Evolutionary conservation across 2,888 invertebrate species (phyloP).

Genomic region (Helicoverpa assulta): DNA sequence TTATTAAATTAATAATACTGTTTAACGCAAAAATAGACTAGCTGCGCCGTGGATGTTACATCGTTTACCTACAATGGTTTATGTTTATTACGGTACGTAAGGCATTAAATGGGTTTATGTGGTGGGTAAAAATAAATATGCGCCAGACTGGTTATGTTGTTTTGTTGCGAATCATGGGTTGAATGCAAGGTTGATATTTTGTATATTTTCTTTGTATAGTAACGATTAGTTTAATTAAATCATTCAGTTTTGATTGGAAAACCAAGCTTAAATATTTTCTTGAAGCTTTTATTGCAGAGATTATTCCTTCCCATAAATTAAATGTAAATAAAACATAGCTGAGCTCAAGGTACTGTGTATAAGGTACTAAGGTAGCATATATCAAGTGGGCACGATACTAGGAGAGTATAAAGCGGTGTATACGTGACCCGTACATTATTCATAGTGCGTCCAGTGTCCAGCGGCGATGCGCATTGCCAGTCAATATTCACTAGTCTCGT

Average conservation of each 20-base stretch:
- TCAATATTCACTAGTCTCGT: not conserved
- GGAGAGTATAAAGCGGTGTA: not conserved
- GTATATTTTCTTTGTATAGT: not conserved
- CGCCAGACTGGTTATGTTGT: slow-evolving; percentile 23
- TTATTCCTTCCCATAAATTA: not conserved
- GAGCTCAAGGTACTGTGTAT: not conserved
- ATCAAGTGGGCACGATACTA: not conserved
- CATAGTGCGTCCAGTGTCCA: not conserved
- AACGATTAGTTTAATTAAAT: too few relatives aligned
- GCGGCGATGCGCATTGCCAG: not conserved
- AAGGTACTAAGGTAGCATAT: not conserved
- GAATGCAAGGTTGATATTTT: not conserved
- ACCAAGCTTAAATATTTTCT: too few relatives aligned
- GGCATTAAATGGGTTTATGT: slow-evolving; percentile 34
- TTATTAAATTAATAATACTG: slow-evolving; percentile 59
- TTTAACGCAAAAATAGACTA: slow-evolving; percentile 41
- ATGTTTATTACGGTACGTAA: slow-evolving; percentile 51
- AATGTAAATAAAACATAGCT: not conserved
- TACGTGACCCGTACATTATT: not conserved
- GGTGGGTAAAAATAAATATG: slow-evolving; percentile 6
- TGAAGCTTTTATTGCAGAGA: too few relatives aligned
- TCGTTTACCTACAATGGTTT: slow-evolving; percentile 42
- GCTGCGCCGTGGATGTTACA: slow-evolving; percentile 22
- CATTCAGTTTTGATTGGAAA: too few relatives aligned
- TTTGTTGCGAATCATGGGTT: not conserved